Evolutionary conservation across 92 coral and sea anemone species (phyloP).

Genomic region (Porites evermanni): DNA sequence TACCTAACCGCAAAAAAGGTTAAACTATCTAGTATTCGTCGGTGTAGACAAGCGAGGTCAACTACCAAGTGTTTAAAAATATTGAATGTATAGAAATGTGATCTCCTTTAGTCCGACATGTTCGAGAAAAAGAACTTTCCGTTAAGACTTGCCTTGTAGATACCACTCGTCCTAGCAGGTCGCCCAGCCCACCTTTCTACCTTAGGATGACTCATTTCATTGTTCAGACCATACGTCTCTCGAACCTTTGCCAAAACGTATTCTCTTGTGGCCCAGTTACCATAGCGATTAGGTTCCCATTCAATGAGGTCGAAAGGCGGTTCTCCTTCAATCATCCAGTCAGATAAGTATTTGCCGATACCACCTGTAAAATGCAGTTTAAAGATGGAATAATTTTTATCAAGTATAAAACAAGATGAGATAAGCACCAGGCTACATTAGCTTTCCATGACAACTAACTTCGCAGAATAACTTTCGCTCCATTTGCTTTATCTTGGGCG

Average conservation of each 20-base stretch:
- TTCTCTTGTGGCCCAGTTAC: conserved; percentile 92
- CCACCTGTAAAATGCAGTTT: conserved; percentile 68
- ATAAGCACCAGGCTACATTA: too few relatives aligned
- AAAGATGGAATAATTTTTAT: too few relatives aligned
- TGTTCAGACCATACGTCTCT: conserved; percentile 88
- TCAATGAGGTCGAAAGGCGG: conserved; percentile 91
- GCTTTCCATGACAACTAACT: too few relatives aligned
- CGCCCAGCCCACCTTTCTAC: conserved; percentile 89
- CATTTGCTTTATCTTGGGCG: too few relatives aligned
- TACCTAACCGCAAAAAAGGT: too few relatives aligned
- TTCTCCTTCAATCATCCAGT: conserved; percentile 95
- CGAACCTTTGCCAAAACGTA: conserved; percentile 83
- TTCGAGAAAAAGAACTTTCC: neutral
- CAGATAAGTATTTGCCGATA: conserved; percentile 85
- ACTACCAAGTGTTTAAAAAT: too few relatives aligned
- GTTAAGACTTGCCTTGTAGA: conserved; percentile 72
- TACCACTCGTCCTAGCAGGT: conserved; percentile 82
- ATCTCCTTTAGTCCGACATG: neutral
- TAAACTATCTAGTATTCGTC: too few relatives aligned
- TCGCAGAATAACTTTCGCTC: too few relatives aligned
- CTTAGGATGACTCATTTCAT: conserved; percentile 79
- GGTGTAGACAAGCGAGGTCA: too few relatives aligned
- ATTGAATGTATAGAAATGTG: neutral
- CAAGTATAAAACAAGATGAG: too few relatives aligned
- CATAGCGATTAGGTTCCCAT: conserved; percentile 93